Percentiles rank a stretch among this genome's conserved stretches.
Conservation (phyloP, 2,113 vertebrate species). For the Ophiodon elongatus region DNA sequence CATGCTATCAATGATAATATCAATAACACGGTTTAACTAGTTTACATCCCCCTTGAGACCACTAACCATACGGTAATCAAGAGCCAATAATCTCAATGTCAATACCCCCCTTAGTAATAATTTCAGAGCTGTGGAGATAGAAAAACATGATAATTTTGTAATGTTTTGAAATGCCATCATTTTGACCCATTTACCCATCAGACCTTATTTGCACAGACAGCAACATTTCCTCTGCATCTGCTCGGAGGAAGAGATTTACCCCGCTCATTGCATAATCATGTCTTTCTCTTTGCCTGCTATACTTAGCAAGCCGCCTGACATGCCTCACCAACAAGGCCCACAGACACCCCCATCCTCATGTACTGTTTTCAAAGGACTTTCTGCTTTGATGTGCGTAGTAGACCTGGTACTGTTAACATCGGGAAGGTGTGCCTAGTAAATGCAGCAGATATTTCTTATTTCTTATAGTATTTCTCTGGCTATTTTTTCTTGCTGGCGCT, state of each 20-base stretch:
- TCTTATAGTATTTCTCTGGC: conserved; percentile 46
- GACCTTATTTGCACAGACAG: conserved; percentile 67
- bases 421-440: conserved; percentile 56
- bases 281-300: conserved; percentile 68
- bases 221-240: conserved; percentile 62
- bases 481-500: conserved; percentile 53
- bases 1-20: conserved; percentile 41
- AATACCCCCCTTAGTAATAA: conserved; percentile 38
- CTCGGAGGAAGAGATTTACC: conserved; percentile 61
- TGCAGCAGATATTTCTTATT: conserved; percentile 59
- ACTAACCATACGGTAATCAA: conserved; percentile 27
- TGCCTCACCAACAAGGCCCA: conserved; percentile 60
- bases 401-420: conserved; percentile 68
- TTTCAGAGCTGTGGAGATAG: conserved; percentile 18
- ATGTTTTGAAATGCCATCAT: conserved; percentile 63
- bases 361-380: conserved; percentile 70
- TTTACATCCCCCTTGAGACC: conserved; percentile 42
- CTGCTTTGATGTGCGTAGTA: conserved; percentile 70
- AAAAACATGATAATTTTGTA: conserved; percentile 22
- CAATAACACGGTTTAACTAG: conserved; percentile 51
- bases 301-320: conserved; percentile 70
- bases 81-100: conserved; percentile 41
- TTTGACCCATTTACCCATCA: conserved; percentile 72
- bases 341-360: conserved; percentile 67
- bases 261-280: conserved; percentile 69